Base-by-base conservation (phyloP, 2,113 vertebrate genomes). In the Coreoperca whiteheadi region DNA sequence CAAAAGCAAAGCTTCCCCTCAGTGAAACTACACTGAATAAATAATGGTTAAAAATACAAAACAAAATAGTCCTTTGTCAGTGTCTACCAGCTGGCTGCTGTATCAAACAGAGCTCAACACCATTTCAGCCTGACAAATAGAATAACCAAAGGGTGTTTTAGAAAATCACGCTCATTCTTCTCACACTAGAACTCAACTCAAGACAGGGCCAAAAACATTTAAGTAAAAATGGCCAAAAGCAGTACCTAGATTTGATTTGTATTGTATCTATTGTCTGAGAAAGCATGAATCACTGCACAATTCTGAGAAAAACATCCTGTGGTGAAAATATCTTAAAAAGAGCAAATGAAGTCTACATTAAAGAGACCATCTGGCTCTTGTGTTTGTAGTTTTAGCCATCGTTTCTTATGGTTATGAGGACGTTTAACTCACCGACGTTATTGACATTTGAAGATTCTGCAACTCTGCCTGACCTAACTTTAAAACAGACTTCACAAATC, bases 51-150 rank as follows among this genome's bases (percentile, higher is more conserved):
- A 34, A 34, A 34, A 34, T 4, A 3, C 4, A 34, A 34, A 34
- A 34, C 32, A 34, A 7, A 89, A 51, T 77, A 77, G 71, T 39
- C 16, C 63, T 63, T 82, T 51, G 68, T 82, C 67, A 68, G 63
- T 64, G 74, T 79, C 43, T 73, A 84, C 59, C 79, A 81, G 72
- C 79, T 86, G 84, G 75, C 75, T 81, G 72, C 68, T 28, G 43
- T 50, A 87, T 90, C 83, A 87, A 89, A 87, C 80, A 16, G 51
- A 69, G 57, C 86, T 81, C 53, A 60, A 61, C 74, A 69, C 57
- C 74, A 41, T 84, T 46, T 72, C 21, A 74, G 78, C 65, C 65
- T 67, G 81, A 88, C 71, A 80, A 85, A 82, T 84, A 48, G 68
- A 87, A 82, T 77, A 88, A 87, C 56, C 59, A 77, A 79, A 56